Conservation (phyloP, 2,797 vertebrate species). For the Chloroceryle inda region DNA sequence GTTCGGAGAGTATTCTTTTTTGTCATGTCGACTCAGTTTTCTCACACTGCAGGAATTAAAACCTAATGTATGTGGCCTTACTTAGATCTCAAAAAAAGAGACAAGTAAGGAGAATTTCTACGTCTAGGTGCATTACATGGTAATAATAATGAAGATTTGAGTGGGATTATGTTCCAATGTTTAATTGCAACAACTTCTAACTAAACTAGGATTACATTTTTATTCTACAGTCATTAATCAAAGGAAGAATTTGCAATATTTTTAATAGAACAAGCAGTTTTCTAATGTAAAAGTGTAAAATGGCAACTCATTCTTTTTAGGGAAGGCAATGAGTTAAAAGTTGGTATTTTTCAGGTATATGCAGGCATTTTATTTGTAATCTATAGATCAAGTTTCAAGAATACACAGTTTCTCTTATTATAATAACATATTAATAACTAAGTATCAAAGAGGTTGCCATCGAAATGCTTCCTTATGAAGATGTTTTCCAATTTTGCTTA, state of each 20-base stretch:
- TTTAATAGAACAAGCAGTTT: background rate
- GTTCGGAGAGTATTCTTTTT: background rate
- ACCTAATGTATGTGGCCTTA: background rate
- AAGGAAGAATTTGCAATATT: background rate
- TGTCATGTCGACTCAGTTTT: background rate
- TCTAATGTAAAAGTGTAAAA: background rate
- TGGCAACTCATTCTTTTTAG: background rate
- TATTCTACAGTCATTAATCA: background rate
- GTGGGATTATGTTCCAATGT: background rate
- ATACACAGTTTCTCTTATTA: background rate
- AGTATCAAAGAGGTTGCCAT: background rate
- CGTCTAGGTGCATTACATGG: background rate
- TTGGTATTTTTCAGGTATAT: background rate
- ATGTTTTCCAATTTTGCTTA: background rate
- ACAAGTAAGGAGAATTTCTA: background rate
- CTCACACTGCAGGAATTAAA: background rate
- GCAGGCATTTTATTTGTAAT: background rate
- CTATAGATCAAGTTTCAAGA: background rate
- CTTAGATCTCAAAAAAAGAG: background rate
- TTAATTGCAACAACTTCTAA: background rate
- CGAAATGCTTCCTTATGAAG: background rate
- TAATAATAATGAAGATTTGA: background rate
- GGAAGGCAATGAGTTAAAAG: background rate
- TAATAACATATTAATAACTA: background rate
- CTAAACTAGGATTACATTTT: background rate